These are phyloP conservation scores for Parapsyche elsis DNA, from an alignment of 1,140 invertebrate species.

Conservation along the genomic window DNA sequence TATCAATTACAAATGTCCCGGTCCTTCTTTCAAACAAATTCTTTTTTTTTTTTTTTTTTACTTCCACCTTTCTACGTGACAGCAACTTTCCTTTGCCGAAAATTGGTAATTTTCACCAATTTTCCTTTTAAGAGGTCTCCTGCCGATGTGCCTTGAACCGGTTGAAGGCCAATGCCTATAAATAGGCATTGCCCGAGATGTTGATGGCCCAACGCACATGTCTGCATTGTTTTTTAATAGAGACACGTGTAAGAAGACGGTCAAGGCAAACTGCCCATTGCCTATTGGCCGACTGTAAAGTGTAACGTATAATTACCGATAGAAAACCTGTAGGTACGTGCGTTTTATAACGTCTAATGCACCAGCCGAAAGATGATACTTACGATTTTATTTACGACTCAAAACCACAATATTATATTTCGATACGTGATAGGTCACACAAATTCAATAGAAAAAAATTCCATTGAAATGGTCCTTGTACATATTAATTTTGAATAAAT, in stretches of 20 bases:
- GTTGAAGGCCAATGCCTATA: too few species aligned
- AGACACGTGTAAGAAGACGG: conserved; percentile 30
- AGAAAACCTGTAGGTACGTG: background rate
- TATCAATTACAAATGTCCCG: too few species aligned
- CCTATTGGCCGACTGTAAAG: background rate
- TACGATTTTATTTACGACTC: background rate
- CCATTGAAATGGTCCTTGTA: too few species aligned
- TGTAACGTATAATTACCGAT: background rate
- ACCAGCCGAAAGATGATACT: background rate
- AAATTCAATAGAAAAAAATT: background rate
- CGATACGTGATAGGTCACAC: background rate
- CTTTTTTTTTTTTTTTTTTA: too few species aligned
- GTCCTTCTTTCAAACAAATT: too few species aligned
- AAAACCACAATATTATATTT: background rate
- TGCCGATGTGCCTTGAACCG: too few species aligned
- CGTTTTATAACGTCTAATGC: background rate
- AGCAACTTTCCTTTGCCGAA: too few species aligned
- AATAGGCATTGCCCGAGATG: too few species aligned
- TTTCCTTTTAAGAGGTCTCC: too few species aligned
- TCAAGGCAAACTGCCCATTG: conserved; percentile 36
- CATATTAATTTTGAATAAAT: too few species aligned
- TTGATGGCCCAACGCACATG: background rate
- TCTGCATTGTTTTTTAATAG: conserved; percentile 14
- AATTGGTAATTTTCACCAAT: too few species aligned
- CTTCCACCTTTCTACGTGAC: too few species aligned